Percentiles rank a stretch among this genome's conserved stretches.
phyloP scores from a whole-genome alignment of 2,797 vertebrate species.

The Fistularia commersonii region DNA sequence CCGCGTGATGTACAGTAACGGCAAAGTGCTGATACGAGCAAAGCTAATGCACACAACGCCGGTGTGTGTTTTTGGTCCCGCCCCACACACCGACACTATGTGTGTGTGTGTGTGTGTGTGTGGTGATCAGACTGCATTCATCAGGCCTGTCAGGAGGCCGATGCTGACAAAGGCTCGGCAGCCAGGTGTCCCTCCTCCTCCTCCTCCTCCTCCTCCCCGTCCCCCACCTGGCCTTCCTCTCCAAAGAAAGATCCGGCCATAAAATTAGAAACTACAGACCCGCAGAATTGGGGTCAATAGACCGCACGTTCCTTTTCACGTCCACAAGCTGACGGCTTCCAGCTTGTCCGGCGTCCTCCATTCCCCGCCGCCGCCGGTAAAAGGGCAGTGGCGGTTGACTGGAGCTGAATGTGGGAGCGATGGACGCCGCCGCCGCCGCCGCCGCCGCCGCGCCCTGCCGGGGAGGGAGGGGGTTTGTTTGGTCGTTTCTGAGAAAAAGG shows the following conservation, averaged over 20 bases:
- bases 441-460: too few species aligned
- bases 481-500: too few species aligned
- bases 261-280: slow-evolving; percentile 51
- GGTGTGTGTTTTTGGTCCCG: slow-evolving; percentile 38
- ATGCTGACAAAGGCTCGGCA: slow-evolving; percentile 48
- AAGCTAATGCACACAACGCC: too few species aligned
- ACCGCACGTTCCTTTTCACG: slow-evolving; percentile 31
- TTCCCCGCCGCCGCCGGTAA: too few species aligned
- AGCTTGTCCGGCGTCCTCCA: slow-evolving; percentile 1
- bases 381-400: too few species aligned
- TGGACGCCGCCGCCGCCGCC: too few species aligned
- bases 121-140: slow-evolving; percentile 45
- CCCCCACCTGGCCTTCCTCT: slow-evolving; percentile 43
- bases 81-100: too few species aligned
- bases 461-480: too few species aligned
- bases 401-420: too few species aligned
- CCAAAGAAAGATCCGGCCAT: slow-evolving; percentile 37
- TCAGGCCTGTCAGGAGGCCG: slow-evolving; percentile 42
- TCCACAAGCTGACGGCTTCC: slow-evolving; percentile 23
- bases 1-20: too few species aligned
- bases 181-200: slow-evolving; percentile 55
- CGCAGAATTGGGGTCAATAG: slow-evolving; percentile 52
- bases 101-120: slow-evolving; percentile 22
- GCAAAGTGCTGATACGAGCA: too few species aligned
- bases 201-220: too few species aligned